A percentile compares a stretch with the other conserved stretches of the same genome.
Evolutionary conservation across 1,140 invertebrate species (phyloP).

Genomic region (Brachionus sp.): DNA sequence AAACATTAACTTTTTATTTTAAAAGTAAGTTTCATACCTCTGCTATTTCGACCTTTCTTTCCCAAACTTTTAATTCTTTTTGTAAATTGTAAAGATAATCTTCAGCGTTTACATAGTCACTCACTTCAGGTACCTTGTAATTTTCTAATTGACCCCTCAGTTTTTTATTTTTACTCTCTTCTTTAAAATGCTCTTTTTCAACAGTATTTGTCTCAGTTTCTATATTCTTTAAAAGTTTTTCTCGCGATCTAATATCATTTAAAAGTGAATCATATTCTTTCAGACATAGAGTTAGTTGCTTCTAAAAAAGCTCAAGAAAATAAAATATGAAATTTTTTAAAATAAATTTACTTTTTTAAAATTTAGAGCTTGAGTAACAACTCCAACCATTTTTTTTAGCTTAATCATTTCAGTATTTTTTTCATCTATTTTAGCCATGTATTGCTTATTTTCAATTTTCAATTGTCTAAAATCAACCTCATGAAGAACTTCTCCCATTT

Average conservation of each 20-base stretch:
- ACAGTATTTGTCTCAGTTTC: constrained; percentile 25
- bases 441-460: constrained; percentile 60
- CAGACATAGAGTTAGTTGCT: background rate
- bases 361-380: constrained; percentile 57
- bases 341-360: constrained; percentile 3
- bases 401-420: constrained; percentile 58
- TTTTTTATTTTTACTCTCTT: constrained; percentile 56
- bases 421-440: constrained; percentile 60
- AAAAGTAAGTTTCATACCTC: constrained; percentile 50
- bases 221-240: constrained; percentile 16
- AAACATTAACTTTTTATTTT: background rate
- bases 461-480: constrained; percentile 61
- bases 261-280: constrained; percentile 41
- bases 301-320: background rate
- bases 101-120: constrained; percentile 58
- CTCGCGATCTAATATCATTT: constrained; percentile 19
- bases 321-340: background rate
- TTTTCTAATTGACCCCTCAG: constrained; percentile 55
- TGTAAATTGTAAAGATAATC: constrained; percentile 57
- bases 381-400: constrained; percentile 58
- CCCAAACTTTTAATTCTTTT: constrained; percentile 59
- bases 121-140: constrained; percentile 58
- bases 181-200: constrained; percentile 54
- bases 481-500: constrained; percentile 60
- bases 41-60: constrained; percentile 60